Percentiles rank a stretch among this genome's conserved stretches.
Evolutionary conservation across 2,797 vertebrate species (phyloP).

Genomic region (Rhodeus uyekii): DNA sequence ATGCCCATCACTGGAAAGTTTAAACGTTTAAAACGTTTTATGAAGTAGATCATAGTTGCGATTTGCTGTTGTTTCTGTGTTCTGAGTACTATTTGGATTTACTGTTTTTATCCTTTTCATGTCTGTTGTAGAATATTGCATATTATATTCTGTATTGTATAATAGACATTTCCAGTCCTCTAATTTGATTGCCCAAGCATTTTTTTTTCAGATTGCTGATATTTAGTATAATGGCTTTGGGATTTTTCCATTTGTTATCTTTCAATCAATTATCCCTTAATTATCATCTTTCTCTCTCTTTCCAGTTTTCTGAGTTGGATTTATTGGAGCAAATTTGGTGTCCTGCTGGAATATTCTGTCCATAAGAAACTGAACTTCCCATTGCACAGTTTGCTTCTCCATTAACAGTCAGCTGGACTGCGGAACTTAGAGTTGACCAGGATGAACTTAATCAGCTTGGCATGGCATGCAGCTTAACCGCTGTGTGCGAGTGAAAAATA

Average conservation of each 20-base stretch:
- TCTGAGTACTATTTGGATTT: background rate
- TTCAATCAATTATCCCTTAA: background rate
- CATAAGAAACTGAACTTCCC: conserved; percentile 36
- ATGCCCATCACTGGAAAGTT: background rate
- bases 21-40: no score
- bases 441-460: conserved; percentile 47
- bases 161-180: background rate
- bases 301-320: conserved; percentile 21
- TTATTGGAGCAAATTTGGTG: conserved; percentile 31
- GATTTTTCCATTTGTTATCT: background rate
- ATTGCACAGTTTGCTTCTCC: conserved; percentile 29
- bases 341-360: conserved; percentile 45
- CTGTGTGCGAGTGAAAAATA: conserved; percentile 38
- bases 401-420: conserved; percentile 48
- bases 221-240: background rate
- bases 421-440: conserved; percentile 42
- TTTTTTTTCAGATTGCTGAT: background rate
- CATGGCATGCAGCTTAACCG: conserved; percentile 25
- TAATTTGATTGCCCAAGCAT: background rate
- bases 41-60: background rate
- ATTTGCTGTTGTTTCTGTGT: background rate
- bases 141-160: background rate
- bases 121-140: background rate
- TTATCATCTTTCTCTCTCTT: conserved; percentile 7
- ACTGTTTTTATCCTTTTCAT: background rate